Evolutionary conservation across 1,140 invertebrate genomes (phyloP), one percentile per base, ranked within the genome.

Genomic region (Reticulitermes speratus): DNA sequence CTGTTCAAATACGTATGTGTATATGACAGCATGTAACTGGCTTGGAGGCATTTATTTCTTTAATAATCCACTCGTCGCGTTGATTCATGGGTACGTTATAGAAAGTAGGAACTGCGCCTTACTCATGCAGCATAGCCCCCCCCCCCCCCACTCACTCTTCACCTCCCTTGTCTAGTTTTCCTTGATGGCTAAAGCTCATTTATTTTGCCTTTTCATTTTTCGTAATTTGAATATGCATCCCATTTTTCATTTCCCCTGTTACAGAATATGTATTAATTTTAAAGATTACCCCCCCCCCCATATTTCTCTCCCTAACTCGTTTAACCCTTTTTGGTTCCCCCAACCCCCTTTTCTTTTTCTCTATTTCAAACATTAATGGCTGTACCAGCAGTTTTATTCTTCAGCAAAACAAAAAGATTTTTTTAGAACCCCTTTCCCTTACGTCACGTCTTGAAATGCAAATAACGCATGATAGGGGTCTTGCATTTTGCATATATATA

Each of bases 401-500:
- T 75, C 65, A 75, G 65, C n/a, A 75, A 75, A 75, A 75, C 65
- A 75, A 75, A 75, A 75, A 75, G 65, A 75, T 75, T 75, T 75
- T n/a, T n/a, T 25, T 11, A 30, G n/a, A 11, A 8, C 12, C 65
- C n/a, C n/a, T 30, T 7, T 8, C 65, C 65, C 65, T 75, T 75
- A 75, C 65, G 14, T 30, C 65, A 30, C 65, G n/a, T 75, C 7
- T 25, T 75, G 25, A 75, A 75, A 75, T 75, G 65, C 65, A 75
- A 75, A 75, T 75, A 75, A 75, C n/a, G n/a, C 30, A 9, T 75
- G 65, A 75, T 75, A 75, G 65, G 65, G 65, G 65, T 75, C 65
- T 75, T 75, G n/a, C 65, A 75, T 75, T 75, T 75, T 75, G 65
- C 65, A 75, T 75, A 75, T 75, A 75, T 75, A 75, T 75, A 75